Conservation (phyloP, 2,113 vertebrate genomes). For the Sprattus sprattus region DNA sequence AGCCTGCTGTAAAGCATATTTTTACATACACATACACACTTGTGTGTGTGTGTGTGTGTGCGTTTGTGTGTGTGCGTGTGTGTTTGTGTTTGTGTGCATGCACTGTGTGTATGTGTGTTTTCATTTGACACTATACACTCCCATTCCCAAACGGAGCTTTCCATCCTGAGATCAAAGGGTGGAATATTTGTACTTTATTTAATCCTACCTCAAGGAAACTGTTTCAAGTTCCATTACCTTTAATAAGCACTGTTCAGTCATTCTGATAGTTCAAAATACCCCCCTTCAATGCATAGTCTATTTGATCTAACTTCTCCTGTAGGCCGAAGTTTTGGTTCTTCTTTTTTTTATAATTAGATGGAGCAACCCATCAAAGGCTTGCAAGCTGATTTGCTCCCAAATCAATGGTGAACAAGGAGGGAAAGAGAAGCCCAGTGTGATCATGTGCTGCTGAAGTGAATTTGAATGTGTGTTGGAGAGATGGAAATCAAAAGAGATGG, state of each 20-base stretch:
- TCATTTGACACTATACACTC: not conserved
- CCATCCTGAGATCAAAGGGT: not conserved
- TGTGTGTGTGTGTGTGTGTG: conserved; percentile 31
- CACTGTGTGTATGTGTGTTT: not conserved
- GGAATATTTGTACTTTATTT: conserved; percentile 7
- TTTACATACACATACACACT: no score
- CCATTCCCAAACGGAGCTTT: not conserved
- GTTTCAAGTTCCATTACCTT: not conserved
- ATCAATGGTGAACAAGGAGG: conserved; percentile 31
- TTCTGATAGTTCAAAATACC: not conserved
- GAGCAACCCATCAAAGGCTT: conserved; percentile 25
- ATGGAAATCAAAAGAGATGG: conserved; percentile 34
- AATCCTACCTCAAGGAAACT: not conserved
- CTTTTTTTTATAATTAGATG: not conserved
- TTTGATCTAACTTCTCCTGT: conserved; percentile 9
- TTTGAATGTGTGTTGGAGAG: conserved; percentile 27
- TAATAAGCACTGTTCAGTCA: not conserved
- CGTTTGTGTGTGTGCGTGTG: conserved; percentile 27
- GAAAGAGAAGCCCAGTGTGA: conserved; percentile 2
- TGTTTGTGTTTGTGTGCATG: not conserved
- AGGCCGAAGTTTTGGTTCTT: not conserved
- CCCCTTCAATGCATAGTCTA: not conserved
- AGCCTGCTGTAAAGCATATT: no score
- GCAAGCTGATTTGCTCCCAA: not conserved
- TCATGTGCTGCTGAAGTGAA: conserved; percentile 31